Conservation (phyloP, 2,113 vertebrate species). For the Hyaena hyaena region DNA sequence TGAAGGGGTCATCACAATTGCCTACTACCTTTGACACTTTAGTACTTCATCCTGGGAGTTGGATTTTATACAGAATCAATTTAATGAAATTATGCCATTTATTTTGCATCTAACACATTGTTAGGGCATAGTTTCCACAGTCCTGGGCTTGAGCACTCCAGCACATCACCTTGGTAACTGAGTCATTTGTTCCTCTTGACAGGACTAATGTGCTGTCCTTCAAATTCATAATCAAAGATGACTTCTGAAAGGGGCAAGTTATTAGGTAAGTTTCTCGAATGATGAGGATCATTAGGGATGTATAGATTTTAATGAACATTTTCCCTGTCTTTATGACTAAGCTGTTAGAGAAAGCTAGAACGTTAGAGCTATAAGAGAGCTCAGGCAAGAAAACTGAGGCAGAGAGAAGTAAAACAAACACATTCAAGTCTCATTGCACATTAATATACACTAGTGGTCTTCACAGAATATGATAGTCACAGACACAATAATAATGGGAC, state of each 20-base stretch:
- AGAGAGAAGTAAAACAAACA: not conserved
- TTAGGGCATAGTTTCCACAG: not conserved
- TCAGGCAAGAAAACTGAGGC: not conserved
- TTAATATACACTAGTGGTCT: not conserved
- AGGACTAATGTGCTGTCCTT: constrained; percentile 40
- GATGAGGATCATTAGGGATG: not conserved
- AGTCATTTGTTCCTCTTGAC: constrained; percentile 46
- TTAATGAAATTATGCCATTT: not conserved
- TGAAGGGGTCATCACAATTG: not conserved
- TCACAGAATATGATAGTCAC: not conserved
- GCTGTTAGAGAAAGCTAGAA: not conserved
- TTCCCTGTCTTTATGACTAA: not conserved
- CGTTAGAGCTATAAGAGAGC: not conserved
- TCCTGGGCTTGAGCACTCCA: not conserved
- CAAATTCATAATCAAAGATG: not conserved
- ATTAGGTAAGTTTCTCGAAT: not conserved
- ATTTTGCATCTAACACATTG: not conserved
- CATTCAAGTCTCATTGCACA: no score
- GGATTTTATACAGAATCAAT: constrained; percentile 22
- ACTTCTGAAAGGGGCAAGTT: not conserved
- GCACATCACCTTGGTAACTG: not conserved
- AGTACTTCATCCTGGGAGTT: not conserved
- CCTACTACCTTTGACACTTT: not conserved
- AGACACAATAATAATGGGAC: not conserved
- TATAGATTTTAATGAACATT: not conserved